These are phyloP conservation scores for Gnathonemus longibarbis DNA, from an alignment of 2,113 vertebrate genomes.

Conservation along the genomic window DNA sequence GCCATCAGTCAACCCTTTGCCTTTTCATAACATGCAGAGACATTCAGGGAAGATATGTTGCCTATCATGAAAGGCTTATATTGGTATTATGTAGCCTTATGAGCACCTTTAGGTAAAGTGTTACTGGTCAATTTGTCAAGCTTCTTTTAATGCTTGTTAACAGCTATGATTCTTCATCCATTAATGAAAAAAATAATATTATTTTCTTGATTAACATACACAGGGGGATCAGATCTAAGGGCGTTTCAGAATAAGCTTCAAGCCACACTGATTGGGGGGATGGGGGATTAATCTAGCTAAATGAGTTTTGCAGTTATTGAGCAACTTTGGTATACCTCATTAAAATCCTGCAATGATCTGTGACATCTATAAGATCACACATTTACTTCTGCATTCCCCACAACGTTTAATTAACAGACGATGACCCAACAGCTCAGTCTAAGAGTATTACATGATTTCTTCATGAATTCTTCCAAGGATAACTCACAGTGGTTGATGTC, in stretches of 20 bases:
- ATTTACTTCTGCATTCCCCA: conserved; percentile 22
- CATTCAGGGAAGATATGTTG: background rate
- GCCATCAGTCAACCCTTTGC: background rate
- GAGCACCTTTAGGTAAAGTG: background rate
- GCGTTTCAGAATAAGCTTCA: background rate
- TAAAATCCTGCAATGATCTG: conserved; percentile 31
- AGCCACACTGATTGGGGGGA: background rate
- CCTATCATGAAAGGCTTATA: background rate
- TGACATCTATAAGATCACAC: conserved; percentile 32
- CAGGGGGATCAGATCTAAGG: background rate
- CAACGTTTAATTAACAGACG: conserved; percentile 15
- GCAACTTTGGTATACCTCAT: conserved; percentile 2
- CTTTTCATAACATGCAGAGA: background rate
- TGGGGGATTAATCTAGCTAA: background rate
- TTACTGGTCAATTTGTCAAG: background rate
- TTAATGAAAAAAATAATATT: background rate
- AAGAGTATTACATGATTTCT: conserved; percentile 13
- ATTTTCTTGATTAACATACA: background rate
- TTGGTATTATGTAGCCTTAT: background rate
- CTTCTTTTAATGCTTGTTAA: background rate
- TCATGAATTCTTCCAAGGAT: background rate
- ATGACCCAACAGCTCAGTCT: conserved; percentile 15
- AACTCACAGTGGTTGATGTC: background rate
- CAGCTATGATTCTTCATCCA: background rate
- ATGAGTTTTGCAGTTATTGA: conserved; percentile 12